Base-by-base conservation (phyloP, 2,797 vertebrate genomes). In the Molossus molossus region DNA sequence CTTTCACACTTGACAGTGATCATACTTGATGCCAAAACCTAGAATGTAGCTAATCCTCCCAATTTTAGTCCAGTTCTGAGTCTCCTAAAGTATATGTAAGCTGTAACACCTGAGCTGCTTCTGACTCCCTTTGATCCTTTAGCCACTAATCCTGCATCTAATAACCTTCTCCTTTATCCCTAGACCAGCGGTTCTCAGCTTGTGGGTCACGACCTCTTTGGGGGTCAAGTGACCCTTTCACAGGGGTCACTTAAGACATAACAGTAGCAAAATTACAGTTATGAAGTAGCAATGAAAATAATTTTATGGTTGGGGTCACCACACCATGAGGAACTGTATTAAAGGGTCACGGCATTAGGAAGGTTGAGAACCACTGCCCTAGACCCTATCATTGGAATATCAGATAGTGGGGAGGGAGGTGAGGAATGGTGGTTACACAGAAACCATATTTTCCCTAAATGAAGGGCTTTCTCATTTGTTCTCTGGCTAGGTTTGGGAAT, bases 401-500 rank as follows among this genome's bases (percentile, higher is more conserved):
- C 15, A 33, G 80, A 5, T 55, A 29, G 37, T 12, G 1, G 37
- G 65, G 25, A 53, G 48, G 27, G n/a, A n/a, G 55, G 20, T 4
- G 48, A 29, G 27, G 53, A 23, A 23, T 3, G 1, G 72, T 67
- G 69, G 29, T 17, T 23, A 57, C 33, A 37, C 57, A 69, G 87
- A 79, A 67, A 27, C 58, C 40, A 1, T 69, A 0, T 5, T 48
- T 70, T 70, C 80, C 48, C 67, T 73, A 27, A 62, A 80, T 69
- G 40, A 90, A 94, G 45, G 33, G 17, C 53, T 67, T 96, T 79
- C 79, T 92, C n/a, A 3, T 94, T 88, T 95, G 83, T 89, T 85
- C 94, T 94, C 62, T 65, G 29, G 25, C 88, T 75, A 65, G 88
- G 60, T 77, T 91, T 64, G 79, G 83, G 89, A 94, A 81, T 96